These are phyloP conservation scores for Macaria notata DNA, from an alignment of 2,888 invertebrate species.

Conservation along the genomic window DNA sequence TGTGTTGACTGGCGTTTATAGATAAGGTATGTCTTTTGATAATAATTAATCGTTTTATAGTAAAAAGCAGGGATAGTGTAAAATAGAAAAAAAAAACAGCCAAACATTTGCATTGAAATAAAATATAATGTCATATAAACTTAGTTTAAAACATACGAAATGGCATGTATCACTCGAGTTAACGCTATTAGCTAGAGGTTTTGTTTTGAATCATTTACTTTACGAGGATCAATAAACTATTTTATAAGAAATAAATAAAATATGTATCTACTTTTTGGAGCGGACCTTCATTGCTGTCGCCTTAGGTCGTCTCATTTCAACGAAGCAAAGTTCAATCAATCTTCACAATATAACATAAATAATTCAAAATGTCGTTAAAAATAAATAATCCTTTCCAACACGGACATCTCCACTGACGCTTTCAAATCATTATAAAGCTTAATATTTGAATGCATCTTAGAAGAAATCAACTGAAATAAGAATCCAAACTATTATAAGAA, in stretches of 20 bases:
- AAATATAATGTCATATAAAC: too few species aligned
- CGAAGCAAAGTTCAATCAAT: not conserved
- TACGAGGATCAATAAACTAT: too few species aligned
- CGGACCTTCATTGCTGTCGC: too few species aligned
- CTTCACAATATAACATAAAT: not conserved
- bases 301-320: not conserved
- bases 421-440: conserved; percentile 12
- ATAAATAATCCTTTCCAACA: conserved; percentile 2
- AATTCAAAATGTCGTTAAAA: not conserved
- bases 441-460: conserved; percentile 22
- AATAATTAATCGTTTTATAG: not conserved
- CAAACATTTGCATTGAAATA: too few species aligned
- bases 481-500: conserved; percentile 10
- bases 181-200: too few species aligned
- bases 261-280: too few species aligned
- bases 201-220: too few species aligned
- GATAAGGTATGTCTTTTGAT: not conserved
- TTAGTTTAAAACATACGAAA: too few species aligned
- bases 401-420: conserved; percentile 2
- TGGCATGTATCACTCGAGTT: too few species aligned
- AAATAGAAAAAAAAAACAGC: too few species aligned
- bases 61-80: too few species aligned
- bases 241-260: too few species aligned
- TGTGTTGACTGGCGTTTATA: conserved; percentile 7
- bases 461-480: conserved; percentile 16